These are phyloP conservation scores for Tetramorium bicarinatum DNA, from an alignment of 2,888 invertebrate genomes.

Conservation along the genomic window DNA sequence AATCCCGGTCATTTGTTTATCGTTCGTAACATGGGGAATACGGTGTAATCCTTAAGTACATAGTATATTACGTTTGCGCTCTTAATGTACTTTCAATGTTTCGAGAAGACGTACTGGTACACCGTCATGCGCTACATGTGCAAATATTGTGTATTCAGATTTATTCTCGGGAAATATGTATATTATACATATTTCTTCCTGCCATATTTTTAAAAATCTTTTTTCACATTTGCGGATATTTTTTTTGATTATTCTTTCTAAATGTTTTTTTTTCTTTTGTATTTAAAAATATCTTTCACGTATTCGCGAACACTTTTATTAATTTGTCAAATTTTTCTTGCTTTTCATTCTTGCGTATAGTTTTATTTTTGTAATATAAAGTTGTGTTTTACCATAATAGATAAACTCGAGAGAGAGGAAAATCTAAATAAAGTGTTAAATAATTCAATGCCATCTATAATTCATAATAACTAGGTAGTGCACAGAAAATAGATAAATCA, in stretches of 20 bases:
- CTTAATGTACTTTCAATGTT: constrained; percentile 9
- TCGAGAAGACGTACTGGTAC: neutral
- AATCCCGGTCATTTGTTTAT: constrained; percentile 1
- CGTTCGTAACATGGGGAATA: neutral
- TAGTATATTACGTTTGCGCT: neutral
- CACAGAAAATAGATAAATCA: too few relatives aligned
- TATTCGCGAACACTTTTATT: neutral
- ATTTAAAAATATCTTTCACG: neutral
- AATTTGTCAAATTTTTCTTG: neutral
- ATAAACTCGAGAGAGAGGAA: too few relatives aligned
- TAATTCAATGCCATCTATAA: too few relatives aligned
- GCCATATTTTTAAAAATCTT: neutral
- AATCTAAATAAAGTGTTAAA: too few relatives aligned
- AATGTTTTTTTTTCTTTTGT: neutral
- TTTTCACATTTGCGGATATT: neutral
- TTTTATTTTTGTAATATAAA: neutral
- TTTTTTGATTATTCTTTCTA: neutral
- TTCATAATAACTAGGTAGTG: too few relatives aligned
- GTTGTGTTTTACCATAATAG: neutral
- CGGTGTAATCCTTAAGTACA: neutral
- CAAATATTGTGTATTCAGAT: neutral
- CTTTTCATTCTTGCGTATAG: neutral
- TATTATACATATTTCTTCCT: neutral
- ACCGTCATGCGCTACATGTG: neutral
- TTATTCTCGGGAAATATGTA: neutral